Evolutionary conservation across 2,797 vertebrate genomes (phyloP).

Genomic region (Spinus olivaceus): DNA sequence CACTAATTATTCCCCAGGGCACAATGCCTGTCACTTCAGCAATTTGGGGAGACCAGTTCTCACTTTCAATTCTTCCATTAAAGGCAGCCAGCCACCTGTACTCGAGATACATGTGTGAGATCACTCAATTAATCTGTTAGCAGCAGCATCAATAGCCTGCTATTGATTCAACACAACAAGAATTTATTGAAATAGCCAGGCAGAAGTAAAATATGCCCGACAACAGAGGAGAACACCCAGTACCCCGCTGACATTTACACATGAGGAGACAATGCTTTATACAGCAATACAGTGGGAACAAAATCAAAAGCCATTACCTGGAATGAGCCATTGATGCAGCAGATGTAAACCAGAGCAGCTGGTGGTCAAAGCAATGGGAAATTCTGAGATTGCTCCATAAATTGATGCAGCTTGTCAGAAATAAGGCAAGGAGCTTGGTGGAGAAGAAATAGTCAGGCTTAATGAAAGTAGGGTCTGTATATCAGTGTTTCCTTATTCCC

Average conservation of each 20-base stretch:
- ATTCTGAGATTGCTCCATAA: background rate
- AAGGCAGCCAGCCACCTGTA: background rate
- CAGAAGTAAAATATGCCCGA: background rate
- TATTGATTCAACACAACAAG: background rate
- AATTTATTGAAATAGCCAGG: background rate
- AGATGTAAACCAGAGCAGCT: background rate
- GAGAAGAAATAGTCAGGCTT: background rate
- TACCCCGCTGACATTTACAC: background rate
- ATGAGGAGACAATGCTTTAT: background rate
- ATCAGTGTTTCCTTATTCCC: background rate
- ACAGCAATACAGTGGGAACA: background rate
- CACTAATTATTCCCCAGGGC: background rate
- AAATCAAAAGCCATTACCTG: background rate
- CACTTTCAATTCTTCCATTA: background rate
- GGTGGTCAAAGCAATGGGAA: background rate
- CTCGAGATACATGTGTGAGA: background rate
- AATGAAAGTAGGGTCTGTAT: background rate
- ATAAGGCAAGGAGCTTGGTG: background rate
- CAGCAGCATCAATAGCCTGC: background rate
- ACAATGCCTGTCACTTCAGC: background rate
- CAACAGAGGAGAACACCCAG: background rate
- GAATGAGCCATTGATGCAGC: background rate
- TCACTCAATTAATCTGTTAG: background rate
- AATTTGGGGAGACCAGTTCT: background rate
- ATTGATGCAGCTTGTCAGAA: background rate